These are phyloP conservation scores for Drusus annulatus DNA, from an alignment of 1,140 invertebrate genomes.

Conservation along the genomic window DNA sequence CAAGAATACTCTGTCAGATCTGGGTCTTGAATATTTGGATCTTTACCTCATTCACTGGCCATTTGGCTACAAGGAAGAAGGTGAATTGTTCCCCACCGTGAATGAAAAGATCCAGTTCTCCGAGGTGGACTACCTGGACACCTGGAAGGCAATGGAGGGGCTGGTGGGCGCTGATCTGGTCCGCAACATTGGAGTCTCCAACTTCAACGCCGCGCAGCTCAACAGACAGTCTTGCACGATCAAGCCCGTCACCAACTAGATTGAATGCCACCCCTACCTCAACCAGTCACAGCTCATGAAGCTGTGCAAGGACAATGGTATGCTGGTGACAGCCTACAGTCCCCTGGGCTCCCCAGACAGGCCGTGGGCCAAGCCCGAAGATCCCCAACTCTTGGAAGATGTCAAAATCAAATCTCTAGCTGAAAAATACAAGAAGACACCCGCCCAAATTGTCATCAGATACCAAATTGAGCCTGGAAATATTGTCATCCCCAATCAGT, in stretches of 20 bases:
- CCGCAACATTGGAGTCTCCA: conserved; percentile 89
- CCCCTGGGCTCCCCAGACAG: too few species aligned
- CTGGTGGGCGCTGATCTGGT: conserved; percentile 80
- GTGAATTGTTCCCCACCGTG: conserved; percentile 76
- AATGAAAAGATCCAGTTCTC: conserved; percentile 70
- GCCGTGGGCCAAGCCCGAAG: too few species aligned
- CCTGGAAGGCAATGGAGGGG: conserved; percentile 92
- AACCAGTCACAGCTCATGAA: too few species aligned
- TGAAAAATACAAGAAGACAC: too few species aligned
- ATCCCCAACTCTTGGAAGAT: too few species aligned
- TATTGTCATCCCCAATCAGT: too few species aligned
- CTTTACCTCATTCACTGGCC: conserved; percentile 89
- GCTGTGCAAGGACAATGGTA: too few species aligned
- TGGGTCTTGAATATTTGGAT: conserved; percentile 82
- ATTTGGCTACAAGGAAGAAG: conserved; percentile 74
- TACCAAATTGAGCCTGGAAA: too few species aligned
- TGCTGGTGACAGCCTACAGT: too few species aligned
- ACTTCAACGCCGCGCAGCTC: conserved; percentile 91
- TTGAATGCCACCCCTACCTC: too few species aligned
- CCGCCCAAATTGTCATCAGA: too few species aligned
- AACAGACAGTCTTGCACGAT: conserved; percentile 80
- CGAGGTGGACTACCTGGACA: conserved; percentile 86
- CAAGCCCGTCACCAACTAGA: conserved; percentile 85
- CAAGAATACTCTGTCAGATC: conserved; percentile 74
- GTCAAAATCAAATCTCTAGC: too few species aligned